Conservation (phyloP, 2,797 vertebrate genomes). For the Coendou prehensilis region DNA sequence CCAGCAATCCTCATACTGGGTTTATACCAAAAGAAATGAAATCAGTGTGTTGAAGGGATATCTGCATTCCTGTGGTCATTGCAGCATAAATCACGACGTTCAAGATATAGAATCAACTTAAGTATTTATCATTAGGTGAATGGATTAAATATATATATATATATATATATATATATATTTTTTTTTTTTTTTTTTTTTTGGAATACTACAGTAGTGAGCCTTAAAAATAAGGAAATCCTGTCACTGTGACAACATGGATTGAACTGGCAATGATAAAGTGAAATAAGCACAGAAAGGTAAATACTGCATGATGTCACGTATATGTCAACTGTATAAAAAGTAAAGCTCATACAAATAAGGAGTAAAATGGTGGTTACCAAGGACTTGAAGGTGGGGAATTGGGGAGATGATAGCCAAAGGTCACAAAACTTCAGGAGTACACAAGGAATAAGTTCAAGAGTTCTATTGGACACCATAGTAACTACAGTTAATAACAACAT, state of each 20-base stretch:
- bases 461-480: neutral
- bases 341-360: neutral
- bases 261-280: neutral
- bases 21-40: neutral
- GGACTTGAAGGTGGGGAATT: neutral
- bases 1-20: neutral
- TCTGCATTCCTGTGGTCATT: neutral
- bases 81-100: neutral
- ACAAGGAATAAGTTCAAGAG: neutral
- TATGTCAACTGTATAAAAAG: neutral
- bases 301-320: neutral
- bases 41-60: neutral
- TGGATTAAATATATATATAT: neutral
- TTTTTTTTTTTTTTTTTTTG: no score
- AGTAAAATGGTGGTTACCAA: neutral
- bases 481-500: neutral
- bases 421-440: neutral
- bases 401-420: neutral
- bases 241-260: neutral
- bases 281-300: neutral
- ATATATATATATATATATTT: neutral
- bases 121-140: neutral
- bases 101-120: neutral
- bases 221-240: neutral
- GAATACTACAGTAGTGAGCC: neutral